Evolutionary conservation across 1,140 invertebrate genomes (phyloP), one percentile per base, ranked within the genome.

Genomic region (Cotesia chilonis): DNA sequence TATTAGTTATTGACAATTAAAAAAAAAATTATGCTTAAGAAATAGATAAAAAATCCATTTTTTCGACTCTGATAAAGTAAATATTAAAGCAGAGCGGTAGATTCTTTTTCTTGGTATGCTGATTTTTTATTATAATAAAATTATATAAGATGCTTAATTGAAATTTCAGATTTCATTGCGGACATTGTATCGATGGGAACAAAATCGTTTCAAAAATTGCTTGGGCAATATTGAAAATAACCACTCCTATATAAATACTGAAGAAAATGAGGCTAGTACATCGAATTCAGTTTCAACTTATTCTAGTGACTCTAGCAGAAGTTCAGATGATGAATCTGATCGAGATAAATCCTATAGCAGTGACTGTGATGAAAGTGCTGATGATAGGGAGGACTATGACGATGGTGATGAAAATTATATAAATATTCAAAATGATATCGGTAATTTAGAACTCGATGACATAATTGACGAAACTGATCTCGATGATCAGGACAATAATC

Each of bases 371-470:
- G 6, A 55, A 55, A 35, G 36, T 20, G 20, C 20, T 14, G 1
- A 63, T 63, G 28, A 37, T 63, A 47, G 37, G 9, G 65, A 67
- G 37, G 35, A 35, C 9, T 36, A 67, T 20, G 12, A 52, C 28
- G 52, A 35, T 12, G 37, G 68, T 59, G 28, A 41, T 41, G 38
- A 41, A 41, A 41, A 41, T 41, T 5, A 41, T 41, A 55, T 61
- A 12, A 57, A 61, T 68, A 41, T 41, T 41, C 38, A 41, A 41
- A 41, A 41, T 41, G 2, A 41, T 41, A 41, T 3, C 38, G 38
- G 14, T 14, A 14, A 68, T 20, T 14, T 4, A 41, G 38, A 41
- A 2, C 38, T 41, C 9, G 38, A 41, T 51, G 55, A 35, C 2
- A 41, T 41, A 41, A 41, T 3, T 5, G 9, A 41, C 3, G 38